Evolutionary conservation across 2,113 vertebrate species (phyloP).

Genomic region (Phyllopteryx taeniolatus): DNA sequence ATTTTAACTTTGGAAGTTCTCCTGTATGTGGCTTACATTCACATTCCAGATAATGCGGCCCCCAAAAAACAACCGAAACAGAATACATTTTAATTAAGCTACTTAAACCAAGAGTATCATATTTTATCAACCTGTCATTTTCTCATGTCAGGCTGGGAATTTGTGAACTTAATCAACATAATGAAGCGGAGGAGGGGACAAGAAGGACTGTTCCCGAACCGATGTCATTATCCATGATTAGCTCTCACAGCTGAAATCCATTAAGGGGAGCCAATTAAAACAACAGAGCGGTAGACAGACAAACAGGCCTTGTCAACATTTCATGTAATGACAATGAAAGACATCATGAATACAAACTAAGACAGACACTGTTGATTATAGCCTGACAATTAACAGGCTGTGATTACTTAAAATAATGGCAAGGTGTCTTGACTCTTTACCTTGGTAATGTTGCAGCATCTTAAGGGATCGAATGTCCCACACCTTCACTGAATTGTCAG

Average conservation of each 20-base stretch:
- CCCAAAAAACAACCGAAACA: neutral
- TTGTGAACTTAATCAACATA: neutral
- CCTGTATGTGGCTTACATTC: neutral
- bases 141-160: neutral
- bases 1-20: neutral
- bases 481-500: constrained; percentile 90
- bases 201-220: neutral
- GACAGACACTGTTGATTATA: neutral
- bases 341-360: constrained; percentile 11
- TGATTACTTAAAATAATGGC: neutral
- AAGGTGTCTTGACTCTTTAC: constrained; percentile 76
- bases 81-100: neutral
- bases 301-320: constrained; percentile 21
- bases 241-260: constrained; percentile 37
- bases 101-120: neutral
- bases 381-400: neutral
- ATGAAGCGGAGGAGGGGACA: neutral
- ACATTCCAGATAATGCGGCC: neutral
- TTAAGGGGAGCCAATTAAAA: constrained; percentile 37
- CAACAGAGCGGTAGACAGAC: constrained; percentile 19
- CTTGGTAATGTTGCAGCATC: constrained; percentile 91
- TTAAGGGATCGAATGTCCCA: constrained; percentile 93
- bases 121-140: neutral
- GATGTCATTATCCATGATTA: constrained; percentile 57
- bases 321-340: constrained; percentile 25